Base-by-base conservation (phyloP, 2,797 vertebrate genomes). In the Cossypha dichroa region DNA sequence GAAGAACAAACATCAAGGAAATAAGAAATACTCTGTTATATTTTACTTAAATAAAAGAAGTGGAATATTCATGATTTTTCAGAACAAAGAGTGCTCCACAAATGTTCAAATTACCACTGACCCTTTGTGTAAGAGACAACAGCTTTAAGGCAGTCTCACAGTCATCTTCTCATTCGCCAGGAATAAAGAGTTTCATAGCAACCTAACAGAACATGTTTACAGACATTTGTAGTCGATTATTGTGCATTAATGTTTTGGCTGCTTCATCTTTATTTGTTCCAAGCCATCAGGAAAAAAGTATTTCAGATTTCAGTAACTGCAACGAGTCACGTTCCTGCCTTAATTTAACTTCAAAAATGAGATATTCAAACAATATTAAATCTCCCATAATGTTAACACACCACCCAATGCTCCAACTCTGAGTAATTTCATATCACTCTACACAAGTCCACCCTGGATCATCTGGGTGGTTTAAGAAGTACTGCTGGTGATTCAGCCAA, bases 101-200 rank as follows among this genome's bases (percentile, higher is more conserved):
- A 88, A 51, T 19, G 12, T 43, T 62, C 54, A 58, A 36, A 78
- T 40, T 87, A 78, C 59, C 46, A 54, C 21, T 78, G 74, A 78
- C 40, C 11, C 33, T 63, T 58, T 36, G 21, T 54, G 73, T 60
- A 87, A 85, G 75, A 33, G 81, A 75, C 40, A 90, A 62, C 10
- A 51, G 52, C 40, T 69, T 81, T 83, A 78, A 68, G 82, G 89
- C 56, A 85, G 29, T n/a, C 59, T 86, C 78, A 86, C 11, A 93
- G 76, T 49, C 76, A 62, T 46, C 73, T 80, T 70, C 85, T 79
- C 10, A 0, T 86, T 56, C 11, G 79, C 79, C 89, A 96, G 85
- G 33, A 93, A 80, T 89, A 97, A 96, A 83, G 98, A 67, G 83
- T 95, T 94, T 90, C 94, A 87, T 72, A 94, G 83, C 84, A 97